Base-by-base conservation (phyloP, 2,888 invertebrate species). In the Rhopalosiphum nymphaeae region DNA sequence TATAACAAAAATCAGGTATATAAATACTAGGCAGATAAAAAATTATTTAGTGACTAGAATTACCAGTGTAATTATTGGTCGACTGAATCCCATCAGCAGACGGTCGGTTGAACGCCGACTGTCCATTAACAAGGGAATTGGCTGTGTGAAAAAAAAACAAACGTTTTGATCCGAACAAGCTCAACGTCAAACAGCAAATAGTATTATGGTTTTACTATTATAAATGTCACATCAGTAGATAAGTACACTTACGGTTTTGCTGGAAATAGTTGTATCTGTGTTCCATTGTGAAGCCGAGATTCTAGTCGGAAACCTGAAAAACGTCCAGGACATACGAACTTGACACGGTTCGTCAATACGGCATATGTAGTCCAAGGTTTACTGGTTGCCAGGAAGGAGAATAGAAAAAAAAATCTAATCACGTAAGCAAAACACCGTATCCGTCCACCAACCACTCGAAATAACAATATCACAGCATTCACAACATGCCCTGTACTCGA, bases 241-340 rank as follows among this genome's bases (percentile, higher is more conserved):
- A 89, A 10, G 89, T 88, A 21, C 29, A 93, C 93, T 94, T n/a
- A 94, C 94, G 94, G 67, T 94, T 91, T 91, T 94, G 91, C 29
- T 94, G 90, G 56, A 94, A 94, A 91, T 94, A 94, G 49, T 94
- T 94, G 67, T 67, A 94, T 67, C 94, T 94, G 13, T 90, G 94
- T 11, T 94, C 94, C 94, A 94, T 94, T 36, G 11, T 42, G 44
- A 10, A 26, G 26, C 44, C 42, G n/a, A 9, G 4, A 49, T 29
- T 29, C n/a, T 4, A 84, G 42, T 42, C 26, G n/a, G 49, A 93
- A 93, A 89, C 57, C 46, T 90, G 90, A 86, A 91, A 87, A 29
- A 61, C 57, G 67, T 78, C 25, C 57, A 78, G 36, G n/a, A n/a
- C 29, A 36, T 29, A 25, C 86, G 91, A 94, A 94, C 94, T 94